phyloP scores from a whole-genome alignment of 2,888 invertebrate species.

The Lordiphosa andalusiaca region DNA sequence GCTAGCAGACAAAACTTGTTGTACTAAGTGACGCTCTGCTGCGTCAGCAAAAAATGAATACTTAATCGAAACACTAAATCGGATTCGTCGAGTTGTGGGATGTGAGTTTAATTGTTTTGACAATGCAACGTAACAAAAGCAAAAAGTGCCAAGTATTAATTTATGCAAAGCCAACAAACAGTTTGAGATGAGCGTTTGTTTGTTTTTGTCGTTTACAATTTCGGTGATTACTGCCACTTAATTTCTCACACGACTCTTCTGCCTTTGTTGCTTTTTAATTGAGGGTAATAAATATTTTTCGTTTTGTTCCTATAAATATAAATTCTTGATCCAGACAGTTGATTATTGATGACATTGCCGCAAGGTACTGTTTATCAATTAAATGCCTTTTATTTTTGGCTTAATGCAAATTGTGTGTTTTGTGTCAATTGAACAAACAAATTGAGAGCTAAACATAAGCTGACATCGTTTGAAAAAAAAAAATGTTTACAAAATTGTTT shows the following conservation, averaged over 20 bases:
- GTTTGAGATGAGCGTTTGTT: background rate
- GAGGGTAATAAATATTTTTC: slow-evolving; percentile 22
- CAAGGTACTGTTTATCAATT: too few relatives aligned
- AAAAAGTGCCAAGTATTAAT: too few relatives aligned
- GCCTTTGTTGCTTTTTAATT: slow-evolving; percentile 17
- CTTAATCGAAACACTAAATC: slow-evolving; percentile 64
- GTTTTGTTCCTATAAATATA: background rate
- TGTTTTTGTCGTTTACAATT: slow-evolving; percentile 2
- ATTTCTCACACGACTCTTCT: background rate
- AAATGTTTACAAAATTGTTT: too few relatives aligned
- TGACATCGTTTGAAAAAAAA: too few relatives aligned
- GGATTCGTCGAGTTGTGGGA: slow-evolving; percentile 42
- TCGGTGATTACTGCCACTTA: slow-evolving; percentile 10
- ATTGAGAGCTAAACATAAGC: background rate
- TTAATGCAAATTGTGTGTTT: slow-evolving; percentile 3
- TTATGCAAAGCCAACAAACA: too few relatives aligned
- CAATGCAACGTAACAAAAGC: background rate
- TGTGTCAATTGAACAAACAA: slow-evolving; percentile 16
- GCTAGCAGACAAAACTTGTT: slow-evolving; percentile 20
- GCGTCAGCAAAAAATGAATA: slow-evolving; percentile 74
- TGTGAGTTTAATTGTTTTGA: slow-evolving; percentile 51
- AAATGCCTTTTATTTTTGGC: slow-evolving; percentile 1
- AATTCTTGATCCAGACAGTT: too few relatives aligned
- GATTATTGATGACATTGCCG: too few relatives aligned
- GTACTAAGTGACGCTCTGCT: slow-evolving; percentile 59